Base-by-base conservation (phyloP, 2,888 invertebrate species). In the Acrocyrtus sp. region DNA sequence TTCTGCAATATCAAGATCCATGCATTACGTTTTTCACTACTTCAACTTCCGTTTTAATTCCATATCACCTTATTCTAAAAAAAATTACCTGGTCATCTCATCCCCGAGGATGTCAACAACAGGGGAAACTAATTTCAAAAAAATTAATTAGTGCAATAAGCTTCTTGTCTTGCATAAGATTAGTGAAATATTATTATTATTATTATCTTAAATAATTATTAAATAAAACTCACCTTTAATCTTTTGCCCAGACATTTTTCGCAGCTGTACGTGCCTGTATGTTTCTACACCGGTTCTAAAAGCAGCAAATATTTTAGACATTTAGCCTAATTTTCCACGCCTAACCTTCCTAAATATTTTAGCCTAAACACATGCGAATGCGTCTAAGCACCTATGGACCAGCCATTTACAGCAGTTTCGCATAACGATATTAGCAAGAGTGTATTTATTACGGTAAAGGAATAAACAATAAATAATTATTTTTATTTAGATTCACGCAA, bases 101-200 rank as follows among this genome's bases (percentile, higher is more conserved):
- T 96, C 95, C n/a, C 96, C 96, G 62, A 95, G 89, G 82, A 95
- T 90, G 84, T 96, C 95, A 54, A 96, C 96, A 76, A 96, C 94
- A 54, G 95, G 93, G 84, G 95, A 95, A 80, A 89, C 90, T 82
- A 67, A 3, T 67, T 56, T 15, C 4, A 58, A 29, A 61, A 61
- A 4, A 8, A 39, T 4, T 3, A 3, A 56, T 21, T 21, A 39
- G 15, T 45, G n/a, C 5, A 15, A 45, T 45, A 45, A n/a, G 17
- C 45, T 19, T 12, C 5, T 17, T 45, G 5, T 17, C n/a, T 10
- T 39, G 39, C 39, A 39, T 12, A 10, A 34, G 5, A 34, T 34
- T 5, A 34, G 5, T 34, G 34, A 34, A 34, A 34, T 6, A 45
- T 17, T 5, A 19, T 45, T 45, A 45, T 45, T 45, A n/a, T 5